Evolutionary conservation across 2,797 vertebrate genomes (phyloP), one percentile per base, ranked within the genome.

Genomic region (Labeo calbasu): DNA sequence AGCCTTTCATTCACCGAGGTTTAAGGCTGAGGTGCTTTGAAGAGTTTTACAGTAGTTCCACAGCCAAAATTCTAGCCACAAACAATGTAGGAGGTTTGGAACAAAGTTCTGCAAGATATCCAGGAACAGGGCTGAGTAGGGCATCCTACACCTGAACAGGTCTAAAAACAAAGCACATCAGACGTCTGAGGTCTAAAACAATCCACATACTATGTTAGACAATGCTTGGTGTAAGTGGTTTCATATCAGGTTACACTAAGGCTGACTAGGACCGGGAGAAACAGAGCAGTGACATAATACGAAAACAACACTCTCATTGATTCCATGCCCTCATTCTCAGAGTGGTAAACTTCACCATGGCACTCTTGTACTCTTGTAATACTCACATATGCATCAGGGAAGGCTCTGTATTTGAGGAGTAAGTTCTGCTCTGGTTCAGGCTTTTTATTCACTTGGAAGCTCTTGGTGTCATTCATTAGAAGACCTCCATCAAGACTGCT

Each of bases 361-460:
- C 17, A 68, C 17, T 43, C 11, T 65, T 66, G 36, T 51, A 21
- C 3, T 19, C 15, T 21, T 25, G 6, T 40, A 14, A 32, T 88
- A 95, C 95, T 96, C 84, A 96, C 96, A 87, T 96, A 96, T 43
- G 93, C 94, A 66, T 96, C 95, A 0, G 95, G 95, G 85, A 95
- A 96, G n/a, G 94, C 94, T 85, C 93, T 90, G 89, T 94, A 94
- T 79, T 94, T 95, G 5, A 83, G 66, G 0, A 53, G 2, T 0
- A 88, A 19, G 48, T 77, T 91, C 32, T 2, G 90, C 48, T 92
- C 91, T 0, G 81, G 88, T 55, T 93, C 92, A 0, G 81, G 75
- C 32, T 86, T 86, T 46, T 87, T 87, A 66, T 5, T 88, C 10
- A 75, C 32, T 36, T 90, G 90, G 80, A 92, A 86, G 57, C 59